Evolutionary conservation across 2,113 vertebrate species (phyloP), one percentile per base, ranked within the genome.

Genomic region (Polypterus senegalus): DNA sequence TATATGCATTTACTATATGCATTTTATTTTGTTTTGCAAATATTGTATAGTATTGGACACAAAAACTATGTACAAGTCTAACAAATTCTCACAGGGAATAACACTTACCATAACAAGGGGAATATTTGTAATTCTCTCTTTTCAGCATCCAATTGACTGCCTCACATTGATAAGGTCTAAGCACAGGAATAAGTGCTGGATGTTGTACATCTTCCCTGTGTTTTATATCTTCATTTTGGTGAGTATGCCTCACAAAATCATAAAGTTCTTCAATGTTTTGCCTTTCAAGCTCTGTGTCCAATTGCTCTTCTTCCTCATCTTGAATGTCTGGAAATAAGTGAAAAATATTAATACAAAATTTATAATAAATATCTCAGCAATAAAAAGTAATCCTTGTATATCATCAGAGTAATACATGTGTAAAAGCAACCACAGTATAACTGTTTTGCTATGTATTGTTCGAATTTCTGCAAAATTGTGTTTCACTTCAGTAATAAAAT

Each of bases 221-320:
- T 9, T 77, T 67, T 1, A 59, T 74, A 11, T 66, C 69, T 66
- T 92, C 90, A 1, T 75, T 78, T 74, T 92, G 89, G 71, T 93
- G 93, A 6, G 81, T 73, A 56, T 78, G 89, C 52, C 91, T 81
- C 61, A 99, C 89, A 3, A 89, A 88, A 54, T 93, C 92, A 65
- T 99, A 99, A n/a, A 99, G 89, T 64, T 97, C 94, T 77, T 97
- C 93, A 4, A 97, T 86, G 54, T 99, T 97, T 65, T 99, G 94
- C 54, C 94, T 81, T 73, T 99, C 94, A 61, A 95, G 76, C 56
- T 99, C 96, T 0, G 56, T 86, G 63, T 98, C 93, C 48, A 89
- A 83, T 59, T 92, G 89, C 63, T 91, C 90, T 45, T 92, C 91
- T 27, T 93, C 86, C 46, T 91, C 89, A 52, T 89, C 91, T 59